phyloP scores from a whole-genome alignment of 2,888 invertebrate genomes.

The Asteroscopus sphinx region DNA sequence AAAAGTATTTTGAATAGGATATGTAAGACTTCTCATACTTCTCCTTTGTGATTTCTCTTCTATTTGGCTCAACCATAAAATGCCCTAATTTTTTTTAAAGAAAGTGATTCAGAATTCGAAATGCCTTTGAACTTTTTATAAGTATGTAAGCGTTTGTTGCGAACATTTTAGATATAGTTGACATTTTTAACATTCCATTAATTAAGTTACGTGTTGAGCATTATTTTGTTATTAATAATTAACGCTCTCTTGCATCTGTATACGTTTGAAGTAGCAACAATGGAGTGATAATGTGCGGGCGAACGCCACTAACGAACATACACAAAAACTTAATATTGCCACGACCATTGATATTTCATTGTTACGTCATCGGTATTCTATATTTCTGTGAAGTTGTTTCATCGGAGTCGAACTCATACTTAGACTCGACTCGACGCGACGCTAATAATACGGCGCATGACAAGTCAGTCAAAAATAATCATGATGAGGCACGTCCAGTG shows the following conservation, averaged over 20 bases:
- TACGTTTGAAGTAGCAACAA: conserved; percentile 13
- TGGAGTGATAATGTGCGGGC: conserved; percentile 8
- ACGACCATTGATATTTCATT: too few species aligned
- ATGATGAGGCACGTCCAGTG: too few species aligned
- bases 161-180: conserved; percentile 31
- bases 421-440: too few species aligned
- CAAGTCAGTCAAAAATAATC: too few species aligned
- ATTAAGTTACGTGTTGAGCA: conserved; percentile 30
- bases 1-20: conserved; percentile 50
- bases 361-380: too few species aligned
- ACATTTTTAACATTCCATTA: conserved; percentile 55
- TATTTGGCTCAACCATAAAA: conserved; percentile 23
- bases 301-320: too few species aligned
- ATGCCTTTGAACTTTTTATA: conserved; percentile 9
- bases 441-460: too few species aligned
- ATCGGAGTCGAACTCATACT: too few species aligned
- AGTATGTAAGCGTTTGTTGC: conserved; percentile 28
- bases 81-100: conserved; percentile 10
- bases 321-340: too few species aligned
- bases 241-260: conserved; percentile 39
- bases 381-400: too few species aligned
- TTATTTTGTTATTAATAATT: conserved; percentile 17
- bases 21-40: conserved; percentile 52
- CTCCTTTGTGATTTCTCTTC: conserved; percentile 44
- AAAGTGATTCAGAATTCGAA: conserved; percentile 13